Evolutionary conservation across 2,888 invertebrate genomes (phyloP).

Genomic region (Chrysina gloriosa): DNA sequence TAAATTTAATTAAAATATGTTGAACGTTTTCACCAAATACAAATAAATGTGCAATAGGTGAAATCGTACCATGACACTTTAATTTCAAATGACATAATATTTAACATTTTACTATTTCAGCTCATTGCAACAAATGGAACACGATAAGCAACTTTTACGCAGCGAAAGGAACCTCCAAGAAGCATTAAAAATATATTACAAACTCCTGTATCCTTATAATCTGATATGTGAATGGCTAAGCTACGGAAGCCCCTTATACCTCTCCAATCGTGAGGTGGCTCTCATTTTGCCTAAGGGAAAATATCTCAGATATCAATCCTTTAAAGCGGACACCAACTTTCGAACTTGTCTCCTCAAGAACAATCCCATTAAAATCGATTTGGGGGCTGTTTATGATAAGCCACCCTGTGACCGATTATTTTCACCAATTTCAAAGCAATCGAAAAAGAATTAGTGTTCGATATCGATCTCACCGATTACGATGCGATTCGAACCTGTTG

Average conservation of each 20-base stretch:
- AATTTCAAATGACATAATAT: too few relatives aligned
- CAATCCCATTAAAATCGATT: slow-evolving; percentile 94
- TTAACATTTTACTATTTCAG: background rate
- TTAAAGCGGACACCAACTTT: slow-evolving; percentile 81
- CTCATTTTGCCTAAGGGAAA: slow-evolving; percentile 94
- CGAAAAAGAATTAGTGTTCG: slow-evolving; percentile 93
- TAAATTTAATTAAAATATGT: too few relatives aligned
- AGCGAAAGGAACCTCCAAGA: slow-evolving; percentile 75
- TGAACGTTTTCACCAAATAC: too few relatives aligned
- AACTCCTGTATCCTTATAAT: slow-evolving; percentile 87
- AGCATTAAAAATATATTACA: slow-evolving; percentile 89
- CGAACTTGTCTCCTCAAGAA: slow-evolving; percentile 82
- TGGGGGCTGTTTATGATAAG: slow-evolving; percentile 88
- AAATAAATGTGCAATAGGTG: too few relatives aligned
- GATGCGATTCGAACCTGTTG: slow-evolving; percentile 96
- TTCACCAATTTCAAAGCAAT: slow-evolving; percentile 57
- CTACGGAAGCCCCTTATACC: slow-evolving; percentile 72
- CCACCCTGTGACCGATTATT: slow-evolving; percentile 64
- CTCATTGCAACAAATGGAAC: background rate
- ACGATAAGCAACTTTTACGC: slow-evolving; percentile 50
- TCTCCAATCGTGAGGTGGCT: slow-evolving; percentile 89
- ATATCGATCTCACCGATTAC: slow-evolving; percentile 99
- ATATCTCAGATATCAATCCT: slow-evolving; percentile 91
- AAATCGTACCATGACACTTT: too few relatives aligned
- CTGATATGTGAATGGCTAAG: slow-evolving; percentile 90